Base-by-base conservation (phyloP, 1,140 invertebrate species). In the Episyrphus balteatus region DNA sequence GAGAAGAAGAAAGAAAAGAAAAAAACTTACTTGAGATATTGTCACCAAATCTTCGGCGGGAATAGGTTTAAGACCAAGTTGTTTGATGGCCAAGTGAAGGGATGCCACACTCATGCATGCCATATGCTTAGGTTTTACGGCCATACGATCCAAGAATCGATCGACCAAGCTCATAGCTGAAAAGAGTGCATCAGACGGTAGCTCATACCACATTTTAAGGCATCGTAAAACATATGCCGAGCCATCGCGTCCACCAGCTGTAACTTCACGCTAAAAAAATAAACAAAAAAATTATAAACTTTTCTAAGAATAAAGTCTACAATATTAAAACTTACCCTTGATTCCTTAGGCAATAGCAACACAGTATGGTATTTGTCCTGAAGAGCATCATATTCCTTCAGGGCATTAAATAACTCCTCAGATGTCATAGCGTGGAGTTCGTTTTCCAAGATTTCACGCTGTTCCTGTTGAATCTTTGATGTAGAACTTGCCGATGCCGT, bases 201-300 rank as follows among this genome's bases (percentile, higher is more conserved):
- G 65, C 61, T 87, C 84, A 61, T 83, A 88, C 83, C 84, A 86
- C 51, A 86, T 80, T 69, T 87, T 88, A 34, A 88, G 73, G 62
- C 84, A 87, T 48, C 84, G 75, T 55, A 88, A 70, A 52, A 86
- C 83, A 64, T 86, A 83, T 8, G 82, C 83, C 2, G 84, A 83
- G 41, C 81, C 82, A 70, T 87, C 83, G 5, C 85, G 73, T 40
- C 81, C 81, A 17, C 78, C 80, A 45, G 78, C 77, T 33, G 83
- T 83, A 56, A 86, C 81, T 55, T 85, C 83, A 36, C 78, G 76
- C 63, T 66, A 33, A 9, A 47, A 44, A n/a, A 42, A 32, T 39
- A 56, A 56, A 58, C 70, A 54, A 15, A 52, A 26, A 30, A 12
- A 11, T n/a, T n/a, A n/a, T n/a, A n/a, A n/a, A n/a, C 9, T 46